Evolutionary conservation across 1,140 invertebrate genomes (phyloP), one percentile per base, ranked within the genome.

Genomic region (Magallana ariakensis): DNA sequence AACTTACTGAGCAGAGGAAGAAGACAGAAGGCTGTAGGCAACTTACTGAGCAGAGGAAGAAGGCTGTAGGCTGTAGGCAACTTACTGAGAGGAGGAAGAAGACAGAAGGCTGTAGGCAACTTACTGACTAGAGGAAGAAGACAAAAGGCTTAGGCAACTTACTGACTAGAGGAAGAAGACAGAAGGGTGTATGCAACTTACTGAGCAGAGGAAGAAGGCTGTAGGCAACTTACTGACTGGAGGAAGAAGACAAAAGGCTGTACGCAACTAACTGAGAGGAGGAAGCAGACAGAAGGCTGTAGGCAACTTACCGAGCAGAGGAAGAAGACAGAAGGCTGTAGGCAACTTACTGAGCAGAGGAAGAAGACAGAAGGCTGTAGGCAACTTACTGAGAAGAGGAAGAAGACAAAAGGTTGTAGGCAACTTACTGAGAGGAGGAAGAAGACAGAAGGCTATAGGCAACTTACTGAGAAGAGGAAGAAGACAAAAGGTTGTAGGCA

Each of bases 41-140:
- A 82, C 80, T 82, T 82, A 82, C 80, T 82, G 13, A n/a, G 80
- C 80, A 19, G 80, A 82, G 10, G 80, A 82, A 0, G 80, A 82
- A 15, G 80, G 54, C 53, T 55, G 13, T 6, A 82, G 55, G 33
- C 54, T 82, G 80, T 82, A 82, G 9, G 80, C 80, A 0, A 82
- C 80, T n/a, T 7, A 33, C 1, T 5, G 33, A 46, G 33, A 4
- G 33, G 33, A 46, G 33, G 33, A 2, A 46, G n/a, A 46, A 46
- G 33, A 46, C 33, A 46, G 33, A 46, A 46, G 2, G 33, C 33
- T 46, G 33, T 46, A 46, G 33, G 33, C 5, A 46, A 82, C 80
- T 82, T 82, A 82, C 80, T 82, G 13, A n/a, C 46, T 46, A 19
- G 80, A 82, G 10, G 80, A 82, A 0, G 80, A 82, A 15, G 80